These are phyloP conservation scores for Babyrousa celebensis DNA, from an alignment of 2,797 vertebrate genomes.

Conservation along the genomic window DNA sequence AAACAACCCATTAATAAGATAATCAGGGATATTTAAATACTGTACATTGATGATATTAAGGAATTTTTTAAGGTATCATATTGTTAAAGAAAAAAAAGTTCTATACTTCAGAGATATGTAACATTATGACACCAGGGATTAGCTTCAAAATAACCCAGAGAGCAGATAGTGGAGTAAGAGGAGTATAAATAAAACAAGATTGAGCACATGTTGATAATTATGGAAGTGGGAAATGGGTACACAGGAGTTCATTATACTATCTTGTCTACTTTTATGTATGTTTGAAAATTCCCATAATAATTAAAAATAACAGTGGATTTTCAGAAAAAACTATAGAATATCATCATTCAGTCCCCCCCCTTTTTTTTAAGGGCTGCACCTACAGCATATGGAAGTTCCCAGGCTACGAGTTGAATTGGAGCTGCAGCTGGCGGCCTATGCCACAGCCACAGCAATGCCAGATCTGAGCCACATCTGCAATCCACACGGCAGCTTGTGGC, in stretches of 20 bases:
- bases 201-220: not conserved
- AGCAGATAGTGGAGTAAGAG: not conserved
- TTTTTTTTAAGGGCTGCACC: no score
- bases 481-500: no score
- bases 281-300: slow-evolving; percentile 35
- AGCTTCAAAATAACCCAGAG: slow-evolving; percentile 25
- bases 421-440: no score
- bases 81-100: slow-evolving; percentile 28
- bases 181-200: not conserved
- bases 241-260: not conserved
- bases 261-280: not conserved
- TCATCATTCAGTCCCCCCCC: no score
- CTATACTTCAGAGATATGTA: not conserved
- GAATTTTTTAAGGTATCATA: slow-evolving; percentile 17
- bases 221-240: not conserved
- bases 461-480: no score
- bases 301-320: not conserved
- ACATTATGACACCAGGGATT: slow-evolving; percentile 3
- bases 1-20: not conserved
- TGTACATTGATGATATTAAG: slow-evolving; percentile 37
- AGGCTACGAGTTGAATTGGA: no score
- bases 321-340: slow-evolving; percentile 20
- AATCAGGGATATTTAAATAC: not conserved
- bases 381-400: no score
- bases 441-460: no score